Evolutionary conservation across 1,140 invertebrate species (phyloP), one percentile per base, ranked within the genome.

Genomic region (Heliconius himera): DNA sequence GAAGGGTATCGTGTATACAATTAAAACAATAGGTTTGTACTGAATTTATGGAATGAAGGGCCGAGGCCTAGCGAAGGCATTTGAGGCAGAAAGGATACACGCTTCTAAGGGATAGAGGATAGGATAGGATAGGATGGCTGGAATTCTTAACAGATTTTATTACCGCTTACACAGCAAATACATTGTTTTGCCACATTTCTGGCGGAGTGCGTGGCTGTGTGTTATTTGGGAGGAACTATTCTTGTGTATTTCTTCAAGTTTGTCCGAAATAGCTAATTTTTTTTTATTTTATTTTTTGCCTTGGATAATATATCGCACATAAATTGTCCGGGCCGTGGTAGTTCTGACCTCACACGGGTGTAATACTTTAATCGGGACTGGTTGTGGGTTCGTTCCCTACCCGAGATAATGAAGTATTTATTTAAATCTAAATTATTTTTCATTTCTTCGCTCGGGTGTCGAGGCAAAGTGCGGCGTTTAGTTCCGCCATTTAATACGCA

Each of bases 21-120:
- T 85, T 87, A 87, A 86, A 90, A 86, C 88, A 88, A 90, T 88
- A 81, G 86, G 72, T 73, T 78, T 81, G 77, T 79, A 78, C 77
- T 78, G 73, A 86, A 86, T 85, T 88, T 86, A 86, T 87, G 82
- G 85, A 80, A 75, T 29, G 81, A 71, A 83, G 78, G 84, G 81
- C 78, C 81, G 54, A 72, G 46, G 56, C 74, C 70, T 82, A 33
- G 74, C 41, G 54, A 75, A 66, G 60, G 74, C 76, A 66, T 70
- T 81, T 72, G 41, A 46, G 41, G 41, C 41, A 46, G 41, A 75
- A 74, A 46, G 79, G 71, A 38, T 77, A 76, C 76, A 60, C 74
- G 74, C n/a, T 76, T 74, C 60, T 66, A 66, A 66, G 26, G 60
- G 60, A 29, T 66, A 54, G 46, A 2, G 29, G 73, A 41, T 51